A percentile compares a stretch with the other conserved stretches of the same genome.
Conservation (phyloP, 2,797 vertebrate species). For the Molossus alvarezi region DNA sequence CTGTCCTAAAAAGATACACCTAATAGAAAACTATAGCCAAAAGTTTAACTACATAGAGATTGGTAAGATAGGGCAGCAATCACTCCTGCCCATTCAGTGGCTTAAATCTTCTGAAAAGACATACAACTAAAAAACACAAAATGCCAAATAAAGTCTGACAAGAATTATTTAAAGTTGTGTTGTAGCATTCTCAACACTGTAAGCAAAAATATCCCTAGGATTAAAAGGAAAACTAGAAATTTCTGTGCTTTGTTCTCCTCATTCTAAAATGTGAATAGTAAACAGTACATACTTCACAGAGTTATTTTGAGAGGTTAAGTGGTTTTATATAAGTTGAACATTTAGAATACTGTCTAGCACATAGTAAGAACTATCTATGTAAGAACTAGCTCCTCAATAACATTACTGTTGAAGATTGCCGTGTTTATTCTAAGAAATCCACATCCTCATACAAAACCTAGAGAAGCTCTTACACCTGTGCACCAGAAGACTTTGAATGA, state of each 20-base stretch:
- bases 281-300: no score
- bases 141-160: not conserved
- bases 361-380: not conserved
- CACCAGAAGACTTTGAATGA: not conserved
- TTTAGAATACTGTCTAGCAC: not conserved
- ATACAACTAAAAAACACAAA: conserved; percentile 22
- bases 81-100: not conserved
- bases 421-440: not conserved
- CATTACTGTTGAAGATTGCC: not conserved
- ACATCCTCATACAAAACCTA: not conserved
- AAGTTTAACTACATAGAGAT: conserved; percentile 56
- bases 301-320: not conserved
- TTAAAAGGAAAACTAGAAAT: conserved; percentile 6
- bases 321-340: not conserved
- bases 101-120: conserved; percentile 62
- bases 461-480: not conserved
- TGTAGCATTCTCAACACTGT: not conserved
- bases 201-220: not conserved
- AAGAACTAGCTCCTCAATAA: not conserved
- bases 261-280: conserved; percentile 9
- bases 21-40: conserved; percentile 12
- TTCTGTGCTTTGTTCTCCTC: not conserved
- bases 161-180: not conserved
- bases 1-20: conserved; percentile 14
- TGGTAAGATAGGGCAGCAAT: not conserved